Base-by-base conservation (phyloP, 2,113 vertebrate species). In the Aplodontia rufa region DNA sequence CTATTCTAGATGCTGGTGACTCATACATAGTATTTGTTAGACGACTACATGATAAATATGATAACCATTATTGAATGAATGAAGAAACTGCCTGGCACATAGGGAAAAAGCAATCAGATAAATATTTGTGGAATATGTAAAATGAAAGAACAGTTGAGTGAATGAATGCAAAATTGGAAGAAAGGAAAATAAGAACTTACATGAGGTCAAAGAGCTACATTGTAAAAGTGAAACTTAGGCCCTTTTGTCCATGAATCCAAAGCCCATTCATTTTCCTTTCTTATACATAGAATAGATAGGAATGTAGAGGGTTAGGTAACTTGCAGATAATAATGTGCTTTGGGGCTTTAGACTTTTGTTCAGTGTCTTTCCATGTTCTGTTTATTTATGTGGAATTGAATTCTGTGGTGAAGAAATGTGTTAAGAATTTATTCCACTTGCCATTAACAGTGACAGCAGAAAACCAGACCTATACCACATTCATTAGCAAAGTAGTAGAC, bases 181-280 rank as follows among this genome's bases (percentile, higher is more conserved):
- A 90, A 87, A 58, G n/a, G 93, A 95, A 95, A 35, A 71, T 71
- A 76, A 71, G 45, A 76, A 66, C 14, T 40, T 60, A 35, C 32
- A 3, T 6, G 58, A 93, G 13, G 30, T 62, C 26, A 80, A 87
- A n/a, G 26, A 93, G 30, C 28, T 68, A 55, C 12, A 7, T 14
- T 53, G 17, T 22, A 80, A 53, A 81, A 86, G 32, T 47, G 95
- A 78, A 74, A 62, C 68, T 60, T 76, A 78, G 58, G 16, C 3
- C 5, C 24, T 26, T 95, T 93, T 91, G 26, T 89, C 4, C 51
- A 28, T n/a, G n/a, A 79, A 13, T 92, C 37, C 7, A 8, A 68
- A 71, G 12, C 5, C 75, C 22, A 8, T 28, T 4, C 26, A 64
- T 49, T 82, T 93, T 82, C 26, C 45, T 22, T 20, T 68, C 19